Conservation (phyloP, 2,797 vertebrate genomes). For the Acipenser transmontanus region DNA sequence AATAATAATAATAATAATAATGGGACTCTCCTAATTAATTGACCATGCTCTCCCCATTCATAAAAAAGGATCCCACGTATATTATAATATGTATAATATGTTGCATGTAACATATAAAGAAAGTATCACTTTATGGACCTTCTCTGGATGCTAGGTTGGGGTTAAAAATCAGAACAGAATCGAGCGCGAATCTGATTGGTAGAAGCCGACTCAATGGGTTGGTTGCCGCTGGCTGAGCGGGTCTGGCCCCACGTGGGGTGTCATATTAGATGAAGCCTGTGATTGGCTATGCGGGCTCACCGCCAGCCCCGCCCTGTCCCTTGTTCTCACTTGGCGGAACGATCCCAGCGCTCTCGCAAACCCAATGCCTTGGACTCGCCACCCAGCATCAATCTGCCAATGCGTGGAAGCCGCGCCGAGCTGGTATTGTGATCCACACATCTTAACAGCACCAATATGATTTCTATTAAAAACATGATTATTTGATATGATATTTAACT, state of each 20-base stretch:
- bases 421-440: constrained; percentile 45
- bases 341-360: constrained; percentile 49
- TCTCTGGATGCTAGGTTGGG: constrained; percentile 52
- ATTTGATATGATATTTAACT: constrained; percentile 50
- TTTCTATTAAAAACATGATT: constrained; percentile 48
- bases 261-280: not conserved
- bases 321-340: constrained; percentile 60
- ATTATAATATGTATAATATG: no score
- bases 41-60: constrained; percentile 28
- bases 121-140: constrained; percentile 50
- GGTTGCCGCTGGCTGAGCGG: constrained; percentile 34
- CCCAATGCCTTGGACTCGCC: constrained; percentile 44
- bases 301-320: constrained; percentile 27
- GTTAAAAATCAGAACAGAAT: constrained; percentile 58
- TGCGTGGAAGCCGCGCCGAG: constrained; percentile 45
- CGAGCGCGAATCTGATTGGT: constrained; percentile 61
- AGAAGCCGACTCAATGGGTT: constrained; percentile 23
- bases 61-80: constrained; percentile 24
- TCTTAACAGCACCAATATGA: constrained; percentile 47
- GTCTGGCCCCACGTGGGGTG: constrained; percentile 58
- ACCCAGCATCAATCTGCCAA: constrained; percentile 46
- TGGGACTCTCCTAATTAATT: no score
- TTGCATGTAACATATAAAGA: constrained; percentile 27
- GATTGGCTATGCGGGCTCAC: not conserved
- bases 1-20: no score